Conservation (phyloP, 1,140 invertebrate species). For the Ostrea denselamellosa region DNA sequence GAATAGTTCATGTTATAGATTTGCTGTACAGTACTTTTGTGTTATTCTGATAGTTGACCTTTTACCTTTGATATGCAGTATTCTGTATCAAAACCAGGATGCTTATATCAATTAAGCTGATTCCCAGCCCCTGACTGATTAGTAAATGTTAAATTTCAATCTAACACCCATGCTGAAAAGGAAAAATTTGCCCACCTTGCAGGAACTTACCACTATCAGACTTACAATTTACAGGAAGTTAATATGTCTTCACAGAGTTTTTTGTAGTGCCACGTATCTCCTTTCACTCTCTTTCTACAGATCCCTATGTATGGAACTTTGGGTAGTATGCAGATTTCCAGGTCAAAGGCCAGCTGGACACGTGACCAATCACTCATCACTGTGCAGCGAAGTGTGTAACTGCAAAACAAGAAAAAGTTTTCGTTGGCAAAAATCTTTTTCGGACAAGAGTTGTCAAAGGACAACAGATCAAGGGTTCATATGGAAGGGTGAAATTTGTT, state of each 20-base stretch:
- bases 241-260: slow-evolving; percentile 91
- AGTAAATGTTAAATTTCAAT: background rate
- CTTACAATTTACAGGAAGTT: slow-evolving; percentile 66
- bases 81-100: too few relatives aligned
- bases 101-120: too few relatives aligned
- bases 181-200: slow-evolving; percentile 12
- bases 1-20: too few relatives aligned
- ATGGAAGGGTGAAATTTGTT: too few relatives aligned
- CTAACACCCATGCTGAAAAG: slow-evolving; percentile 9
- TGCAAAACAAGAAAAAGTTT: slow-evolving; percentile 68
- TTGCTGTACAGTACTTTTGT: too few relatives aligned
- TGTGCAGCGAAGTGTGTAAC: slow-evolving; percentile 84
- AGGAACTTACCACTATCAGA: slow-evolving; percentile 36
- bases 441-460: too few relatives aligned
- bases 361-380: slow-evolving; percentile 80
- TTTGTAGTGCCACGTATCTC: slow-evolving; percentile 92
- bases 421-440: too few relatives aligned
- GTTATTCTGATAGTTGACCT: too few relatives aligned
- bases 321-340: slow-evolving; percentile 86
- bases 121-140: too few relatives aligned
- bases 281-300: slow-evolving; percentile 88
- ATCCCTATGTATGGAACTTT: slow-evolving; percentile 83
- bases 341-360: slow-evolving; percentile 85
- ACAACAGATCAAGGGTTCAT: too few relatives aligned
- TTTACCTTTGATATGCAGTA: too few relatives aligned